Evolutionary conservation across 2,888 invertebrate species (phyloP).

Genomic region (Minunthozetes semirufus): DNA sequence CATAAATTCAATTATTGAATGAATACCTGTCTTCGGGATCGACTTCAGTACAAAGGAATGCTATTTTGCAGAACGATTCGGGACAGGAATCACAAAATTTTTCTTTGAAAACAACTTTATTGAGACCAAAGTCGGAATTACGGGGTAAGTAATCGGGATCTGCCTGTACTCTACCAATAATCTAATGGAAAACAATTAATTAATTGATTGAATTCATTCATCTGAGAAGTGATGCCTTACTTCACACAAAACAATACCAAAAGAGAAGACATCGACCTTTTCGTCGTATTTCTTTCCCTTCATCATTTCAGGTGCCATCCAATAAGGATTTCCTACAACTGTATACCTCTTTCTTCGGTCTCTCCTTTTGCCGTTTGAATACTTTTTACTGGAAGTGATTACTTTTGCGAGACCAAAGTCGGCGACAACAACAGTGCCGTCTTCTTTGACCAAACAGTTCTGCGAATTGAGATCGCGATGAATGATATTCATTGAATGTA

Average conservation of each 20-base stretch:
- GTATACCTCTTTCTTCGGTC: constrained; percentile 81
- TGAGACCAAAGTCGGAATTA: constrained; percentile 82
- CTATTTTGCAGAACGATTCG: constrained; percentile 75
- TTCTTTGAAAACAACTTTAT: constrained; percentile 73
- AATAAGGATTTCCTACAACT: constrained; percentile 93
- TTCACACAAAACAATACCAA: constrained; percentile 90
- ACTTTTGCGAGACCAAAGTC: constrained; percentile 84
- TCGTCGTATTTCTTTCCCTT: constrained; percentile 91
- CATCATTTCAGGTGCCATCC: constrained; percentile 99
- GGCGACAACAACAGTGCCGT: constrained; percentile 85
- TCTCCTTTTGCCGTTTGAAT: constrained; percentile 47
- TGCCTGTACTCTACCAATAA: constrained; percentile 87
- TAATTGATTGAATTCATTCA: background rate
- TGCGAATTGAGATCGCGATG: constrained; percentile 91
- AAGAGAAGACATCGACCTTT: constrained; percentile 91
- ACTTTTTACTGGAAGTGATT: constrained; percentile 43
- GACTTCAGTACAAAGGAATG: constrained; percentile 81
- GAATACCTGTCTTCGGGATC: constrained; percentile 75
- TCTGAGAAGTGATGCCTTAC: constrained; percentile 51
- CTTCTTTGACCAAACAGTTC: constrained; percentile 85
- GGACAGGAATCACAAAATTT: constrained; percentile 74
- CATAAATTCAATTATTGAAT: constrained; percentile 39
- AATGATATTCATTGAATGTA: constrained; percentile 89
- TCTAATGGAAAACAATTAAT: constrained; percentile 56
- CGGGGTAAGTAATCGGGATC: constrained; percentile 90